These are phyloP conservation scores for Yponomeuta plumbellus DNA, from an alignment of 2,888 invertebrate genomes.

Conservation along the genomic window DNA sequence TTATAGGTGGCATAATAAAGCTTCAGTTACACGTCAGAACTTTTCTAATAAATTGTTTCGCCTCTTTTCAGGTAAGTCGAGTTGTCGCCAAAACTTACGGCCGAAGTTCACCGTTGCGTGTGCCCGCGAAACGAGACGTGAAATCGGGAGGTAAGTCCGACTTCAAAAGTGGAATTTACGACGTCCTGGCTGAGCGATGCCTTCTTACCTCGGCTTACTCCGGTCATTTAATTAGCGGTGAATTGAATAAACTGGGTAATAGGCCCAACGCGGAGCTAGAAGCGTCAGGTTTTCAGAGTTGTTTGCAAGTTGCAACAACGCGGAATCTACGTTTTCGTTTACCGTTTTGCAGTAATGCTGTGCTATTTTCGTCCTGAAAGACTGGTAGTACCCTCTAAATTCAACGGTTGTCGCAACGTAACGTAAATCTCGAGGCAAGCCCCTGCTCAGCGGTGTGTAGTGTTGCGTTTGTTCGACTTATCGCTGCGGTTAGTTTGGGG, in stretches of 20 bases:
- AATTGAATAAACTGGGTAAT: no score
- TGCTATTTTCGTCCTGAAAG: neutral
- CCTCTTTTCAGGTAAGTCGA: neutral
- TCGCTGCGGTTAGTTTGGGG: conserved; percentile 11
- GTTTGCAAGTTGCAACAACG: no score
- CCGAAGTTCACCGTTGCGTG: conserved; percentile 1
- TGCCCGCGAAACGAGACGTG: neutral
- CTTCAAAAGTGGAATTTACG: neutral
- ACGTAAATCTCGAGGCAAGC: neutral
- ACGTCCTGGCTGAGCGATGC: neutral
- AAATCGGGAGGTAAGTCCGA: neutral
- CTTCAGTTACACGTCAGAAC: neutral
- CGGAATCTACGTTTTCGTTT: no score
- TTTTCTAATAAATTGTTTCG: conserved; percentile 2
- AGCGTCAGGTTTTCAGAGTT: no score
- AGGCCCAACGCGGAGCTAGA: no score
- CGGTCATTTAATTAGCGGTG: no score
- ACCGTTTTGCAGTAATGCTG: no score
- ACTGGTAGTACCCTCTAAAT: neutral
- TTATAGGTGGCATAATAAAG: neutral
- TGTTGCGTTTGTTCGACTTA: conserved; percentile 16
- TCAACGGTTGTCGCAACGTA: neutral
- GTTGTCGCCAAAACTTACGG: neutral
- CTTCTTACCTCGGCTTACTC: neutral
- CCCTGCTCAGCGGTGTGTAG: neutral